Conservation (phyloP, 2,888 invertebrate species). For the Drosophila anceps region DNA sequence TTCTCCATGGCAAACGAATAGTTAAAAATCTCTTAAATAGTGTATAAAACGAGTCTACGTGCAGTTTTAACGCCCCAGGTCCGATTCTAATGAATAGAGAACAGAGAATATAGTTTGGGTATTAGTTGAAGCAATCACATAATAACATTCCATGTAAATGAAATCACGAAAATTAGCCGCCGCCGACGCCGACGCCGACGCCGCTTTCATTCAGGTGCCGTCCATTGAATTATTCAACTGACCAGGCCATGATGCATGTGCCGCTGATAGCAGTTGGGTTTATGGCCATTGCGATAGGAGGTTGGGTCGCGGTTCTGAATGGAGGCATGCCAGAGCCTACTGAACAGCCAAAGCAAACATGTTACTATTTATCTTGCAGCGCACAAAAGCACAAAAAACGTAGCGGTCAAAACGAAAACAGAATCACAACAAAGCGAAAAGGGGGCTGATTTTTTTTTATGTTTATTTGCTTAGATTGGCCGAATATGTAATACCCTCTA, state of each 20-base stretch:
- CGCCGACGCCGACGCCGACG: not conserved
- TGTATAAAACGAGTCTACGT: slow-evolving; percentile 7
- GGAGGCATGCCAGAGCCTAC: not conserved
- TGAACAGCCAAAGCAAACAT: slow-evolving; percentile 55
- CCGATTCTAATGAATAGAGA: slow-evolving; percentile 1
- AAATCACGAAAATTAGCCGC: slow-evolving; percentile 57
- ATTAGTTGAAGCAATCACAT: slow-evolving; percentile 42
- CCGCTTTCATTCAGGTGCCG: slow-evolving; percentile 21
- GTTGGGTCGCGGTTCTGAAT: not conserved
- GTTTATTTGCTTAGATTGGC: not conserved
- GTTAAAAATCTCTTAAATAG: not conserved
- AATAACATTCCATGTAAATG: slow-evolving; percentile 33
- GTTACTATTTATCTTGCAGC: slow-evolving; percentile 72
- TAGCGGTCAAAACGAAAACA: slow-evolving; percentile 11
- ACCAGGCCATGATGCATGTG: slow-evolving; percentile 53
- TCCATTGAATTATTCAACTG: slow-evolving; percentile 62
- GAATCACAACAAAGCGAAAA: slow-evolving; percentile 9
- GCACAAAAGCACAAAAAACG: slow-evolving; percentile 51
- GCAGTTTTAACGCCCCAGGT: not conserved
- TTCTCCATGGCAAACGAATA: slow-evolving; percentile 30
- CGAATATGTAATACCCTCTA: slow-evolving; percentile 8
- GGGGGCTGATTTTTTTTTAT: not conserved
- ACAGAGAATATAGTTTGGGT: not conserved
- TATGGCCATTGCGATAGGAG: slow-evolving; percentile 17
- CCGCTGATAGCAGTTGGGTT: slow-evolving; percentile 37